Evolutionary conservation across 2,113 vertebrate genomes (phyloP).

Genomic region (Ptyas mucosa): DNA sequence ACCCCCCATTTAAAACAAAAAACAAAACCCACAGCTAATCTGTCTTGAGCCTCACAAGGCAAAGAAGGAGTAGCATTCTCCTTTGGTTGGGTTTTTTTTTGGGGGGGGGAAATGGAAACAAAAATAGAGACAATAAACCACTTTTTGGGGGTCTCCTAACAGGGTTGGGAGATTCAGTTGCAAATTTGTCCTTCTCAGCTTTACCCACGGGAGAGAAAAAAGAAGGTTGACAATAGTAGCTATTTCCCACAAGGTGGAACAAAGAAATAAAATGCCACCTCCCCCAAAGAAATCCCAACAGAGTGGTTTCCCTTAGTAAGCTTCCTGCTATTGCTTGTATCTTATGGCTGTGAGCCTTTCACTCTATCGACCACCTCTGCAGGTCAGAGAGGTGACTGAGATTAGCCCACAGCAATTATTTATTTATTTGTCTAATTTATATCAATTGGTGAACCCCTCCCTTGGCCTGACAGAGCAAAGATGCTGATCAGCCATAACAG

Average conservation of each 20-base stretch:
- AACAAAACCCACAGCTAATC: slow-evolving; percentile 30
- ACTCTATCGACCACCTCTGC: neutral
- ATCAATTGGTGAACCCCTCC: neutral
- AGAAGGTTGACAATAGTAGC: neutral
- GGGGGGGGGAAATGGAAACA: neutral
- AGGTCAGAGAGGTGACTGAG: neutral
- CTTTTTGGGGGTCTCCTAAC: neutral
- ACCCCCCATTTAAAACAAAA: slow-evolving; percentile 5
- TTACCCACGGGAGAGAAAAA: neutral
- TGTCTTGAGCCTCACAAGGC: slow-evolving; percentile 39
- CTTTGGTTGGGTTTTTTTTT: neutral
- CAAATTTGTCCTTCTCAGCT: slow-evolving; percentile 25
- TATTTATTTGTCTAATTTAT: neutral
- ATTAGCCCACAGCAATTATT: neutral
- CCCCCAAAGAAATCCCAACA: neutral
- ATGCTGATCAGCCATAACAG: neutral
- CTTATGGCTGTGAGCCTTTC: neutral
- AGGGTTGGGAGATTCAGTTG: slow-evolving; percentile 37
- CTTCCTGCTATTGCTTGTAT: neutral
- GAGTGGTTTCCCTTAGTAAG: neutral
- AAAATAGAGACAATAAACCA: neutral
- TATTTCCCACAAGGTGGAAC: neutral
- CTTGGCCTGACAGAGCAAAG: neutral
- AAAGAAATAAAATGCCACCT: neutral
- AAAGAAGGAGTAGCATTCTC: slow-evolving; percentile 3